Conservation (phyloP, 1,140 invertebrate genomes). For the Leptinotarsa defecta region DNA sequence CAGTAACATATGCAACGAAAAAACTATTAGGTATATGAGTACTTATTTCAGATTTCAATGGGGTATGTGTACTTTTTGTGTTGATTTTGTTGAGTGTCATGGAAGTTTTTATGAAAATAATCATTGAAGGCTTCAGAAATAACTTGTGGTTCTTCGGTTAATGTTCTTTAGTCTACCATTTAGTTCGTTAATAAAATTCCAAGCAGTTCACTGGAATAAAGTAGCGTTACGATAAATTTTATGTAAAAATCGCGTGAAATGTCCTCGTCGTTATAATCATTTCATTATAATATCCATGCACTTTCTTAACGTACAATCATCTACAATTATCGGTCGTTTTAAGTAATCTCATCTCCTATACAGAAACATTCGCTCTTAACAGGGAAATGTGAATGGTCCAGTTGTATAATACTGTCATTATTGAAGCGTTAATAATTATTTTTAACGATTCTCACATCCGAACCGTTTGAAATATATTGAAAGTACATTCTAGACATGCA, state of each 20-base stretch:
- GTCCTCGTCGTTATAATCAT: neutral
- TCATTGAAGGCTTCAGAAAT: no score
- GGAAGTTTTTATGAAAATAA: no score
- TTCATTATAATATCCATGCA: neutral
- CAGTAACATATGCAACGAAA: no score
- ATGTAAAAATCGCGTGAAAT: neutral
- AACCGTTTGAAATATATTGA: no score
- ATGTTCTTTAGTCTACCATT: no score
- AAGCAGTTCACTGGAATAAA: neutral
- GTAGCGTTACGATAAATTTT: neutral
- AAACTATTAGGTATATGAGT: no score
- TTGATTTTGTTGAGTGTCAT: no score
- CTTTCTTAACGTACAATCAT: neutral
- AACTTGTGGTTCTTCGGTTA: no score
- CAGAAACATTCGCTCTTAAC: neutral
- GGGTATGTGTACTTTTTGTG: no score
- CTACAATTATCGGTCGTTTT: conserved; percentile 2
- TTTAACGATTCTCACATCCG: neutral
- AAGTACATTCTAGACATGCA: no score
- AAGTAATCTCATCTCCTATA: neutral
- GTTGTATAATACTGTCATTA: neutral
- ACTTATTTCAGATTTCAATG: no score
- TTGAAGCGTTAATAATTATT: neutral
- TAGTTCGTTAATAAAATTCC: no score
- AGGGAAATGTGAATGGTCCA: neutral